Evolutionary conservation across 2,888 invertebrate species (phyloP).

Genomic region (Hirtodrosophila trivittata): DNA sequence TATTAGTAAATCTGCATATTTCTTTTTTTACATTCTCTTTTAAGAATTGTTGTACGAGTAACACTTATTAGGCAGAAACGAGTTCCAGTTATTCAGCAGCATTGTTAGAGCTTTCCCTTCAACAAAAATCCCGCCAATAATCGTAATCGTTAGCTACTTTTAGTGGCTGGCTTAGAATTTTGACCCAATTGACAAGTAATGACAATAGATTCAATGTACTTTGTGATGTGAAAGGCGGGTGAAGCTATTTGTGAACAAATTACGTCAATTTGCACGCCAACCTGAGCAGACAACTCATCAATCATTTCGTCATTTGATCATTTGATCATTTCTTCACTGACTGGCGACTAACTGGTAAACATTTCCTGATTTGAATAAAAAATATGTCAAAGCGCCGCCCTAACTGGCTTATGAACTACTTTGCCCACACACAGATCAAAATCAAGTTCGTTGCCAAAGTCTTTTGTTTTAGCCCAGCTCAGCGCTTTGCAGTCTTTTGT

Average conservation of each 20-base stretch:
- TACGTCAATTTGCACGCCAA: slow-evolving; percentile 59
- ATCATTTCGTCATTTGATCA: slow-evolving; percentile 53
- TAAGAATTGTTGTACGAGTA: background rate
- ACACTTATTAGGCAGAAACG: slow-evolving; percentile 33
- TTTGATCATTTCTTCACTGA: slow-evolving; percentile 19
- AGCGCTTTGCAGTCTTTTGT: slow-evolving; percentile 34
- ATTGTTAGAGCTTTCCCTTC: slow-evolving; percentile 44
- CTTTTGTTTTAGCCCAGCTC: slow-evolving; percentile 47
- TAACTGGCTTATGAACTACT: slow-evolving; percentile 15
- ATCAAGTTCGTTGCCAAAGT: slow-evolving; percentile 57
- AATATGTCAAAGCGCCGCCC: slow-evolving; percentile 48
- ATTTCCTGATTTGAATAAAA: slow-evolving; percentile 58
- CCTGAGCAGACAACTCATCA: slow-evolving; percentile 41
- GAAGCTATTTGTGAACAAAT: slow-evolving; percentile 51
- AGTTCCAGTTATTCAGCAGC: slow-evolving; percentile 29
- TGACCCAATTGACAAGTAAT: slow-evolving; percentile 57
- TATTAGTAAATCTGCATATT: too few relatives aligned
- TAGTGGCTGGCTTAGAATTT: slow-evolving; percentile 43
- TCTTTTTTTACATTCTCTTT: too few relatives aligned
- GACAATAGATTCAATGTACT: slow-evolving; percentile 46
- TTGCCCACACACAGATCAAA: slow-evolving; percentile 36
- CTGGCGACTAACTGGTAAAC: slow-evolving; percentile 21
- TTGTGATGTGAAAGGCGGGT: slow-evolving; percentile 47
- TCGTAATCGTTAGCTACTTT: slow-evolving; percentile 24
- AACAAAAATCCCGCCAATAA: slow-evolving; percentile 16